Conservation (phyloP, 35 echinoderm and acorn worm genomes). For the Nesometra sesokonis region DNA sequence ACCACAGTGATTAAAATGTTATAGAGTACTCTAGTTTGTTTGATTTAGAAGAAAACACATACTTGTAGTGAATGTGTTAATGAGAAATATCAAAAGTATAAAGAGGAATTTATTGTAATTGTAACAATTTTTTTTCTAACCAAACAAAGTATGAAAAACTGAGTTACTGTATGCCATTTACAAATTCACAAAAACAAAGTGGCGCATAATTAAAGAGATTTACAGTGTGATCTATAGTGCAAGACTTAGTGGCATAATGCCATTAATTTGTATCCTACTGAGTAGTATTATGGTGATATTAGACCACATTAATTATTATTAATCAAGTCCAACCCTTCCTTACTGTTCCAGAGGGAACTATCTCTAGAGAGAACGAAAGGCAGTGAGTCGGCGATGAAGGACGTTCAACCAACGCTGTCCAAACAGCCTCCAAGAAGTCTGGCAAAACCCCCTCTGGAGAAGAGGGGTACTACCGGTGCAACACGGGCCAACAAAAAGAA, state of each 20-base stretch:
- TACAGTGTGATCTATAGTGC: not conserved
- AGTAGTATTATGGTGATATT: not conserved
- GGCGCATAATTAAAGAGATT: too few relatives aligned
- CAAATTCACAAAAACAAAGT: too few relatives aligned
- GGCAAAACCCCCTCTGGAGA: not conserved
- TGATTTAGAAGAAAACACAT: too few relatives aligned
- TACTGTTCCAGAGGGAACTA: not conserved
- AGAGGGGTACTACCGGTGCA: not conserved
- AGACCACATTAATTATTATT: not conserved
- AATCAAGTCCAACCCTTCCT: not conserved
- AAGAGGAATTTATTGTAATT: too few relatives aligned
- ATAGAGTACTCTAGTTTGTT: too few relatives aligned
- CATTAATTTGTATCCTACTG: not conserved
- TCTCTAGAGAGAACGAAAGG: not conserved
- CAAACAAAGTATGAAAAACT: too few relatives aligned
- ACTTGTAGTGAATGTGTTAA: too few relatives aligned
- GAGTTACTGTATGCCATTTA: too few relatives aligned
- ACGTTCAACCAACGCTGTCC: not conserved
- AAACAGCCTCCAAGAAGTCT: not conserved
- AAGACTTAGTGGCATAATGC: not conserved
- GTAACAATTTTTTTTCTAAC: too few relatives aligned
- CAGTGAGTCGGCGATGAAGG: not conserved
- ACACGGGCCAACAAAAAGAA: constrained; percentile 33
- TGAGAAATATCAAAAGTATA: too few relatives aligned
- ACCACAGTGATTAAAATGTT: too few relatives aligned